Evolutionary conservation across 92 coral and sea anemone species (phyloP).

Genomic region (Pocillopora grandis): DNA sequence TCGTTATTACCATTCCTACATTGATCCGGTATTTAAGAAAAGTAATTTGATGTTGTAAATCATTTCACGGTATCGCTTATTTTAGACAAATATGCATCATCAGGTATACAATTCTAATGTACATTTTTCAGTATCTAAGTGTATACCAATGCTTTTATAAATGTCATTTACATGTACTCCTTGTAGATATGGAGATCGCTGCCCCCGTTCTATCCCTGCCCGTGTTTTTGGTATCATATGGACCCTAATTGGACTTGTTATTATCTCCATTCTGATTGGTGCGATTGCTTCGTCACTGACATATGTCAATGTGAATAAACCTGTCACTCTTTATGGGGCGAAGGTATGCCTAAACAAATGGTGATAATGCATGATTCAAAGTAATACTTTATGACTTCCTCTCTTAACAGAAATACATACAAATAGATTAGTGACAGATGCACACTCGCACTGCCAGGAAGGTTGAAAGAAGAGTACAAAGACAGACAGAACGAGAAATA

Average conservation of each 20-base stretch:
- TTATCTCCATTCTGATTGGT: conserved; percentile 62
- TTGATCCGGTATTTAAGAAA: conserved; percentile 44
- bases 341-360: not conserved
- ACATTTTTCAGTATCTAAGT: no score
- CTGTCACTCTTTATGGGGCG: conserved; percentile 41
- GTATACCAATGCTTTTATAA: conserved; percentile 37
- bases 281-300: conserved; percentile 58
- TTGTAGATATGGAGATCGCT: conserved; percentile 67
- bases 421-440: no score
- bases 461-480: no score
- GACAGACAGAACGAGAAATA: no score
- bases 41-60: no score
- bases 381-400: no score
- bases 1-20: conserved; percentile 38
- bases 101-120: no score
- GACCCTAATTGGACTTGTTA: conserved; percentile 62
- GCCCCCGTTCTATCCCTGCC: conserved; percentile 45
- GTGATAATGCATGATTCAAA: no score
- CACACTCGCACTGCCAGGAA: no score
- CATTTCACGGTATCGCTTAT: no score
- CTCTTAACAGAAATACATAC: no score
- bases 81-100: no score
- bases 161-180: conserved; percentile 10
- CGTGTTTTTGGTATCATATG: conserved; percentile 67
- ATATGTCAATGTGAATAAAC: conserved; percentile 33